These are phyloP conservation scores for Monopis laevigella DNA, from an alignment of 2,888 invertebrate genomes.

Conservation along the genomic window DNA sequence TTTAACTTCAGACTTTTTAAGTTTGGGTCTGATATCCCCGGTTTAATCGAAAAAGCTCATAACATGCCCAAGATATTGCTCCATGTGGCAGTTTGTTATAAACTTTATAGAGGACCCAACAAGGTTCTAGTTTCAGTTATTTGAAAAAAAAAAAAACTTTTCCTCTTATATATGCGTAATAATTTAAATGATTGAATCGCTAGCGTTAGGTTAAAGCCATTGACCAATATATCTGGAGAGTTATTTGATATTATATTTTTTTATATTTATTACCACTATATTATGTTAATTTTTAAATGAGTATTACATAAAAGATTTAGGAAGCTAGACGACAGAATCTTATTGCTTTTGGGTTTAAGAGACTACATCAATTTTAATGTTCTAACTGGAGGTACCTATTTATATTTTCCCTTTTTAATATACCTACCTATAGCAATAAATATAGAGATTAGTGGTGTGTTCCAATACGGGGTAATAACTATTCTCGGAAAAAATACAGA, in stretches of 20 bases:
- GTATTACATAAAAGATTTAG: background rate
- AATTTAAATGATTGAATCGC: conserved; percentile 46
- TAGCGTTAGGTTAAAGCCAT: conserved; percentile 22
- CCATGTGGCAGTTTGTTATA: conserved; percentile 62
- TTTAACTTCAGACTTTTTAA: conserved; percentile 4
- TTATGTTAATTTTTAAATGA: background rate
- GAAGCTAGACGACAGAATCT: conserved; percentile 2
- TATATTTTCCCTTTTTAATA: too few species aligned
- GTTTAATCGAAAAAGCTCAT: conserved; percentile 58
- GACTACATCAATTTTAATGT: conserved; percentile 4
- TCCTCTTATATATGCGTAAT: conserved; percentile 23
- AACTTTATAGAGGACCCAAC: conserved; percentile 59
- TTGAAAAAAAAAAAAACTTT: conserved; percentile 34
- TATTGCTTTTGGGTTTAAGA: background rate
- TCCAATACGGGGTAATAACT: too few species aligned
- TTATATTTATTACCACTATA: conserved; percentile 31
- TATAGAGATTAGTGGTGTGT: too few species aligned
- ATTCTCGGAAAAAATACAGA: too few species aligned
- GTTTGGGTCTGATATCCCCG: background rate
- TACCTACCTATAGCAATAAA: too few species aligned
- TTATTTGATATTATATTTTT: conserved; percentile 41
- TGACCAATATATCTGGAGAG: conserved; percentile 33
- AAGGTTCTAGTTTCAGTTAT: conserved; percentile 53
- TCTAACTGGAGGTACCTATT: too few species aligned
- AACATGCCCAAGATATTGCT: conserved; percentile 63